phyloP scores from a whole-genome alignment of 2,113 vertebrate species.

The Motacilla alba region DNA sequence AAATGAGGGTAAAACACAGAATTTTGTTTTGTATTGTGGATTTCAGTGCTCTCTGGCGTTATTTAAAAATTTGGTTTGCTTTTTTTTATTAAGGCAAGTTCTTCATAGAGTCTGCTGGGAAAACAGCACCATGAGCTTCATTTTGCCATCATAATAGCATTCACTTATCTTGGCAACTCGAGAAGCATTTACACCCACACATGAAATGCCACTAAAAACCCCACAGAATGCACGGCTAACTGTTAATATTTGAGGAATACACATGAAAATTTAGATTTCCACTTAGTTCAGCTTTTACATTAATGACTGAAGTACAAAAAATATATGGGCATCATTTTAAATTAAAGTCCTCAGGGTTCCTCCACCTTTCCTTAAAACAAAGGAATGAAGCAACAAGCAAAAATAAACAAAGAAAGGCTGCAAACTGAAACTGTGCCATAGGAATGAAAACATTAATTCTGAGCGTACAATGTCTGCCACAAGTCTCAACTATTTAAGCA shows the following conservation, averaged over 20 bases:
- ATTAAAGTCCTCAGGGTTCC: neutral
- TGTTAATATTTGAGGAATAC: neutral
- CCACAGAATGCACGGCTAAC: neutral
- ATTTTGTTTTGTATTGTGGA: neutral
- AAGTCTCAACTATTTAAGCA: neutral
- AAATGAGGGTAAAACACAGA: neutral
- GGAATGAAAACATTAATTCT: constrained; percentile 24
- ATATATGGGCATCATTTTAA: neutral
- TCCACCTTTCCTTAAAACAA: neutral
- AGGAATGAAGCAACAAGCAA: neutral
- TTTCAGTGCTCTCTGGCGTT: neutral
- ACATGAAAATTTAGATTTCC: neutral
- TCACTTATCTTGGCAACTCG: constrained; percentile 6
- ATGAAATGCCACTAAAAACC: neutral
- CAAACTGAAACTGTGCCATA: neutral
- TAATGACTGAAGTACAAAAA: neutral
- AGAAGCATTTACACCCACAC: constrained; percentile 27
- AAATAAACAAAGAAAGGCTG: neutral
- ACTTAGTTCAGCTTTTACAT: neutral
- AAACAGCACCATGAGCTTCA: neutral
- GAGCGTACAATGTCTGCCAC: neutral
- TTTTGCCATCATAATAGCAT: constrained; percentile 17
- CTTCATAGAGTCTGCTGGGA: neutral
- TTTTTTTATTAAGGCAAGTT: neutral
- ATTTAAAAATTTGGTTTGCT: neutral